Evolutionary conservation across 1,140 invertebrate genomes (phyloP).

Genomic region (Drosophila nikananu): DNA sequence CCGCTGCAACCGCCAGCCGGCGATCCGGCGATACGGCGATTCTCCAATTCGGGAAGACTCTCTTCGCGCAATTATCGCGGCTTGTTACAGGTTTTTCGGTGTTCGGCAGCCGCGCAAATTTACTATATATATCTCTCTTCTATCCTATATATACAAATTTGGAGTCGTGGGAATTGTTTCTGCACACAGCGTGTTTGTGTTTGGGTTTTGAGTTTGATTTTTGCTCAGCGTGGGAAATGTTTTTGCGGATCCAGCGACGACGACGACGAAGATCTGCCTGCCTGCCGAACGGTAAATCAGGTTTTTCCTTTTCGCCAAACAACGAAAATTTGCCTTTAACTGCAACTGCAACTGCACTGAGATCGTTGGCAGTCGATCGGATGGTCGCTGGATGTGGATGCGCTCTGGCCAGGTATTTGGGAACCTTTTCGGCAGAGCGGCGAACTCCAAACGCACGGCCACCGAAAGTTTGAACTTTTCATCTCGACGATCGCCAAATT

Average conservation of each 20-base stretch:
- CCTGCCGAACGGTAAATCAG: slow-evolving; percentile 74
- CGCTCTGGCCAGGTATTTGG: slow-evolving; percentile 21
- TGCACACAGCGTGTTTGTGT: slow-evolving; percentile 42
- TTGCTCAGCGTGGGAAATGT: slow-evolving; percentile 78
- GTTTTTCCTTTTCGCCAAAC: slow-evolving; percentile 69
- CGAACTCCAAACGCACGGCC: slow-evolving; percentile 46
- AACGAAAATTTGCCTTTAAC: slow-evolving; percentile 52
- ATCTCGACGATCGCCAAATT: slow-evolving; percentile 35
- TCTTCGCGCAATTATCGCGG: slow-evolving; percentile 74
- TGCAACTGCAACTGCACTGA: slow-evolving; percentile 27
- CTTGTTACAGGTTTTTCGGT: slow-evolving; percentile 74
- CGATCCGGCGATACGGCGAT: slow-evolving; percentile 25
- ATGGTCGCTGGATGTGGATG: slow-evolving; percentile 50
- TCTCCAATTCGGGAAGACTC: slow-evolving; percentile 46
- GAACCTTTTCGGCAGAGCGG: slow-evolving; percentile 34
- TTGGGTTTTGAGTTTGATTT: slow-evolving; percentile 57
- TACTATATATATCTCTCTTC: slow-evolving; percentile 55
- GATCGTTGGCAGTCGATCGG: slow-evolving; percentile 63
- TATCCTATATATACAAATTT: slow-evolving; percentile 80
- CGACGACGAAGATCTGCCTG: slow-evolving; percentile 19
- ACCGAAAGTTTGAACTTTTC: slow-evolving; percentile 57
- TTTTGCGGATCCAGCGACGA: slow-evolving; percentile 55
- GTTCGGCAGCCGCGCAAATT: slow-evolving; percentile 53
- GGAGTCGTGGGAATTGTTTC: slow-evolving; percentile 79
- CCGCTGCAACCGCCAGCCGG: slow-evolving; percentile 39